These are phyloP conservation scores for Baccha elongata DNA, from an alignment of 2,888 invertebrate genomes.

Conservation along the genomic window DNA sequence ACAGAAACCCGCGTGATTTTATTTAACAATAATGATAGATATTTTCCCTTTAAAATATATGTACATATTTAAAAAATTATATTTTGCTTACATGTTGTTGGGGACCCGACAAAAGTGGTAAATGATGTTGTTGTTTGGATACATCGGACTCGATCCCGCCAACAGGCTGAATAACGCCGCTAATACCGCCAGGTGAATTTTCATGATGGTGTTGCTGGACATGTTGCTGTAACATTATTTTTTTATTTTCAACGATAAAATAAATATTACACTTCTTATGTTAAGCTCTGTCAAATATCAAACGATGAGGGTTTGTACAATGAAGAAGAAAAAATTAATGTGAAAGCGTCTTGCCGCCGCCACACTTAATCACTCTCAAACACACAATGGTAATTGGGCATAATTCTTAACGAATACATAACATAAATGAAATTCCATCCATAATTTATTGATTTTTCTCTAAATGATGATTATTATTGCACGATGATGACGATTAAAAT, in stretches of 20 bases:
- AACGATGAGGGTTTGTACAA: slow-evolving; percentile 21
- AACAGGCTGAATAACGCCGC: slow-evolving; percentile 75
- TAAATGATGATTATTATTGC: slow-evolving; percentile 72
- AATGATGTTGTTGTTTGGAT: slow-evolving; percentile 67
- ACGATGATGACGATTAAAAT: slow-evolving; percentile 75
- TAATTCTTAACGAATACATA: slow-evolving; percentile 70
- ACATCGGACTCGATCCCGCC: slow-evolving; percentile 74
- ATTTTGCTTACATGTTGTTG: slow-evolving; percentile 67
- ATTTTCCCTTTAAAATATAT: slow-evolving; percentile 1
- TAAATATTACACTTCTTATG: slow-evolving; percentile 15
- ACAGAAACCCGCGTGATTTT: too few relatives aligned
- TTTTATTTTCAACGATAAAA: slow-evolving; percentile 31
- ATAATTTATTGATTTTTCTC: slow-evolving; percentile 76
- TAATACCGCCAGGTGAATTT: slow-evolving; percentile 54
- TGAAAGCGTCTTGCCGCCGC: slow-evolving; percentile 75
- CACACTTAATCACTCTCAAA: slow-evolving; percentile 73
- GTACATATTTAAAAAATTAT: slow-evolving; percentile 25
- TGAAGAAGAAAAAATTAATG: slow-evolving; percentile 30
- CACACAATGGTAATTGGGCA: slow-evolving; percentile 65
- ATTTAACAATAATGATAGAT: too few relatives aligned
- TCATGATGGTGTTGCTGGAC: slow-evolving; percentile 77
- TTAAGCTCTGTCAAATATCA: slow-evolving; percentile 16
- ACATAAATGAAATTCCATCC: slow-evolving; percentile 68
- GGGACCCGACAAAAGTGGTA: slow-evolving; percentile 49
- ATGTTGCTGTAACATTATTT: slow-evolving; percentile 72